Conservation (phyloP, 2,888 invertebrate genomes). For the Tholera decimalis region DNA sequence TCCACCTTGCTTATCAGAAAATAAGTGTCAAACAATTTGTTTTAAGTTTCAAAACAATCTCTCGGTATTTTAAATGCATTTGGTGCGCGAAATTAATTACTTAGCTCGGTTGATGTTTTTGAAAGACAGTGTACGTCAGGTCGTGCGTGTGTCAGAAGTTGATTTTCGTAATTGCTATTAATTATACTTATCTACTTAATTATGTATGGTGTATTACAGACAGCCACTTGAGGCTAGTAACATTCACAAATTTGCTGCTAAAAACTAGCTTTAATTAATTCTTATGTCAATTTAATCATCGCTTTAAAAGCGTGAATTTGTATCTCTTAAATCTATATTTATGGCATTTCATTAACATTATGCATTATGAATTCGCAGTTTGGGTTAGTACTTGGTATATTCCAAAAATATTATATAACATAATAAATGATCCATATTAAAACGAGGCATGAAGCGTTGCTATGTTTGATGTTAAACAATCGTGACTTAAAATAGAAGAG, state of each 20-base stretch:
- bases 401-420: slow-evolving; percentile 6
- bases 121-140: slow-evolving; percentile 62
- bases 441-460: slow-evolving; percentile 4
- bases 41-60: not conserved
- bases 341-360: not conserved
- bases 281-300: slow-evolving; percentile 23
- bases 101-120: slow-evolving; percentile 57
- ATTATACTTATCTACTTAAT: slow-evolving; percentile 20
- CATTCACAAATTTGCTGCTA: slow-evolving; percentile 44
- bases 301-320: not conserved
- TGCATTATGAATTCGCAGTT: not conserved
- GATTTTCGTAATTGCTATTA: slow-evolving; percentile 28
- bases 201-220: slow-evolving; percentile 18
- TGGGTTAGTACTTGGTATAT: not conserved
- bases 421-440: not conserved
- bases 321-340: not conserved
- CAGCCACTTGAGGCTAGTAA: not conserved
- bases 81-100: slow-evolving; percentile 69
- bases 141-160: slow-evolving; percentile 46
- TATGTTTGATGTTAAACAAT: not conserved
- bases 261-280: slow-evolving; percentile 27
- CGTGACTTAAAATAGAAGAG: not conserved
- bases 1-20: slow-evolving; percentile 41
- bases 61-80: slow-evolving; percentile 30
- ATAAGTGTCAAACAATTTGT: slow-evolving; percentile 32